A percentile compares a stretch with the other conserved stretches of the same genome.
Conservation (phyloP, 2,797 vertebrate genomes). For the Chelidonichthys spinosus region DNA sequence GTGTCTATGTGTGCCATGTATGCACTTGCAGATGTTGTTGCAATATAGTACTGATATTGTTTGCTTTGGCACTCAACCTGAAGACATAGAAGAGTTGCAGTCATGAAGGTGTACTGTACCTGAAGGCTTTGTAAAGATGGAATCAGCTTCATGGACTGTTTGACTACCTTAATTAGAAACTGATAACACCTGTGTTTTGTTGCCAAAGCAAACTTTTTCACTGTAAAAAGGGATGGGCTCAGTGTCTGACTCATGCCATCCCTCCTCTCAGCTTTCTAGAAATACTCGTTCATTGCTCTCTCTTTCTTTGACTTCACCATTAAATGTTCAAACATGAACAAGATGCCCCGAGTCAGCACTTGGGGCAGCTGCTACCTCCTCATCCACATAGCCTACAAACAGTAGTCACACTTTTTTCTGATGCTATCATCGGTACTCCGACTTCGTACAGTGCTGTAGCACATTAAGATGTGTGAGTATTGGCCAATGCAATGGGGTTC, state of each 20-base stretch:
- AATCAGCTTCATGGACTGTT: constrained; percentile 18
- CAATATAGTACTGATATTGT: constrained; percentile 26
- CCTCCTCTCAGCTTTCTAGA: constrained; percentile 40
- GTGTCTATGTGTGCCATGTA: background rate
- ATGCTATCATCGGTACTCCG: background rate
- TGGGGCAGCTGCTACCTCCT: background rate
- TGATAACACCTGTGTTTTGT: constrained; percentile 37
- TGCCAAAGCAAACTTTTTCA: constrained; percentile 58
- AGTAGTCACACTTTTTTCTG: background rate
- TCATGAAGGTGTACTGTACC: constrained; percentile 21
- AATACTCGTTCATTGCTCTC: constrained; percentile 34
- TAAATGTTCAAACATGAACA: constrained; percentile 48
- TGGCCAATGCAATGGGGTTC: background rate
- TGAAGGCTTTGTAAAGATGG: constrained; percentile 24
- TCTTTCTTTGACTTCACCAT: constrained; percentile 39
- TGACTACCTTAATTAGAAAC: constrained; percentile 50
- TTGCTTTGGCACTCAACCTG: constrained; percentile 29
- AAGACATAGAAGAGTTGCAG: constrained; percentile 33
- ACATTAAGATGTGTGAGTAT: constrained; percentile 1
- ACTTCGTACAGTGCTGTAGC: background rate
- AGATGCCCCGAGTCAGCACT: constrained; percentile 17
- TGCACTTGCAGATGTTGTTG: constrained; percentile 15
- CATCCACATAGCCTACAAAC: background rate
- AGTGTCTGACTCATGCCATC: constrained; percentile 40
- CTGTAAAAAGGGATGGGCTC: constrained; percentile 32